Evolutionary conservation across 2,797 vertebrate genomes (phyloP), one percentile per base, ranked within the genome.

Genomic region (Premnoplex brunnescens): DNA sequence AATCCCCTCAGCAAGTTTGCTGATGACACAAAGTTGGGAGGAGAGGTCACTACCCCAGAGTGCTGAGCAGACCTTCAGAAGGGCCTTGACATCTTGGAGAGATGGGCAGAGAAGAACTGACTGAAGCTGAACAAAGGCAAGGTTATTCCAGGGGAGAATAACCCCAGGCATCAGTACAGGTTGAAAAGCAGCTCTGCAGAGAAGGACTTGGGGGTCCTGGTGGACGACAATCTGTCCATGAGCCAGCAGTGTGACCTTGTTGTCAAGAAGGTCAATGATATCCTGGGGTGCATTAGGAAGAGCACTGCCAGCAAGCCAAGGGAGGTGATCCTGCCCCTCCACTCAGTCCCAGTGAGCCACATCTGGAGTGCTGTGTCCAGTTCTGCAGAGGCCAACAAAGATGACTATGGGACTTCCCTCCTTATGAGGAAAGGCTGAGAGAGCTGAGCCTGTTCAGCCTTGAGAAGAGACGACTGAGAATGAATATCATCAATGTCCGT

Each of bases 101-200:
- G n/a, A 19, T 13, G n/a, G 24, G n/a, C 44, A 39, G 43, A 21
- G 62, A 69, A 14, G 10, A 75, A 18, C 3, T 4, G 10, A 2
- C 26, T 58, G 37, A 46, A 75, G 5, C 20, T 19, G 21, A 46
- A 0, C 30, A 15, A 58, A 64, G 32, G 1, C 5, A 81, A 46
- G 44, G 21, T 22, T 46, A 46, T 46, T 46, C 44, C 20, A 21
- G 20, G 44, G 21, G 21, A 46, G 44, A 22, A 49, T 2, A 78
- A 39, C 2, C 6, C 10, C 34, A 23, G 0, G 2, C 12, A 60
- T 1, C 43, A 69, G 48, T 1, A 34, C 1, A 12, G 3, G 15
- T 30, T 55, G 58, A 9, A 32, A 51, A 63, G n/a, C 36, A 85
- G n/a, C 66, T 81, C 71, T 78, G 71, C 21, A 41, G 44, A 51